Base-by-base conservation (phyloP, 1,140 invertebrate genomes). In the Sycobia sp. region DNA sequence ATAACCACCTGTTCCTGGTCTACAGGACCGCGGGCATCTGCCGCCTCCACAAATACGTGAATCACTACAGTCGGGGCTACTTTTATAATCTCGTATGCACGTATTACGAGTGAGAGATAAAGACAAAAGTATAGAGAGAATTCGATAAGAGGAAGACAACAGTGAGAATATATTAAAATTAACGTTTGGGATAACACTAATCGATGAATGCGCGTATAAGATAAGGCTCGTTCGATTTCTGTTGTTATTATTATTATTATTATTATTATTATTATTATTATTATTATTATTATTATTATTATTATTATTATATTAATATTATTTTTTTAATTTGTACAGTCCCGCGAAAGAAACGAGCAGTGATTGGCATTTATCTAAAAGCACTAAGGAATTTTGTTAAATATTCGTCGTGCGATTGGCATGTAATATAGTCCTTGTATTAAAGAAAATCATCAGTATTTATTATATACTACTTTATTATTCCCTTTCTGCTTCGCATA, bases 1-100 rank as follows among this genome's bases (percentile, higher is more conserved):
- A 87, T 73, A 91, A 91, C 80, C 82, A 85, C 53, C 75, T 91
- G 8, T 87, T 84, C 72, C 79, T 91, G n/a, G 86, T 90, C 23
- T 90, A 88, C 74, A 87, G 86, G 62, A 84, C 84, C 66, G 70
- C 77, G 11, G 86, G 85, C 63, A 85, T 86, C 23, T 84, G 85
- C 32, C 84, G 86, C 67, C 83, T 88, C 75, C 86, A 86, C 49
- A 88, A 86, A 72, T 88, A 89, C 74, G 75, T 89, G n/a, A 84
- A 82, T 72, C 78, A 82, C 65, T 78, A 84, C 63, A 78, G 78
- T 41, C 71, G 75, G 29, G 79, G 79, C 55, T 73, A 76, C 58
- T 85, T 83, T 72, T 86, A 86, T 69, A 79, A 83, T 53, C 57
- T 86, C 4, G 72, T 83, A 13, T 84, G 84, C 68, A 84, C 82